Base-by-base conservation (phyloP, 2,797 vertebrate species). In the Glyptemys insculpta region DNA sequence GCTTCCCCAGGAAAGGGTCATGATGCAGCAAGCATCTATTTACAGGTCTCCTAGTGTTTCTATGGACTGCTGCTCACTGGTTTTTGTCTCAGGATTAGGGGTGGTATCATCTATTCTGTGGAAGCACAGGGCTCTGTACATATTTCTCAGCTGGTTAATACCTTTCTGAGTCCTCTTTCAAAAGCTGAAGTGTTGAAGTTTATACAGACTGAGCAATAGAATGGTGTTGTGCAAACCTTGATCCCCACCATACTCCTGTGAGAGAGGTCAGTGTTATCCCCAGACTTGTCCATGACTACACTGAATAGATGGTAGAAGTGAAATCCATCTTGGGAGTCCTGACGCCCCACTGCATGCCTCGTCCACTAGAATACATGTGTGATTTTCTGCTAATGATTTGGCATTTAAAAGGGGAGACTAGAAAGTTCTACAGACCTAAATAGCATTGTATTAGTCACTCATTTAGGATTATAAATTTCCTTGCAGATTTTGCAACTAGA, bases 211-310 rank as follows among this genome's bases (percentile, higher is more conserved):
- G 65, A 49, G 76, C 31, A 50, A 37, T 0, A 3, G n/a, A 53
- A 31, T 5, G 7, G 3, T 1, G 79, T 29, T 1, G 79, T 1
- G 59, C 44, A 14, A 5, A 44, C 25, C 0, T 34, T 15, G 4
- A 4, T 31, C 74, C 23, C 29, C 37, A 6, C 14, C 1, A 29
- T 44, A 44, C 57, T 53, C 27, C 81, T 29, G 12, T 15, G 2
- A 5, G 2, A 4, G 68, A 50, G 83, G 72, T 10, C 50, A 0
- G 23, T 18, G n/a, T 0, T 8, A 44, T 49, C 31, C 49, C 85
- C 25, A 1, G 23, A 16, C 52, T 27, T 12, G 57, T 34, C 12
- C 4, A 0, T 37, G 25, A 44, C 74, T 19, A 3, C 1, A 11
- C 44, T 78, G 2, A 4, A 34, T 15, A 27, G 53, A n/a, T 79